Percentiles rank a stretch among this genome's conserved stretches.
Conservation (phyloP, 2,888 invertebrate species). For the Nesidiocoris tenuis region DNA sequence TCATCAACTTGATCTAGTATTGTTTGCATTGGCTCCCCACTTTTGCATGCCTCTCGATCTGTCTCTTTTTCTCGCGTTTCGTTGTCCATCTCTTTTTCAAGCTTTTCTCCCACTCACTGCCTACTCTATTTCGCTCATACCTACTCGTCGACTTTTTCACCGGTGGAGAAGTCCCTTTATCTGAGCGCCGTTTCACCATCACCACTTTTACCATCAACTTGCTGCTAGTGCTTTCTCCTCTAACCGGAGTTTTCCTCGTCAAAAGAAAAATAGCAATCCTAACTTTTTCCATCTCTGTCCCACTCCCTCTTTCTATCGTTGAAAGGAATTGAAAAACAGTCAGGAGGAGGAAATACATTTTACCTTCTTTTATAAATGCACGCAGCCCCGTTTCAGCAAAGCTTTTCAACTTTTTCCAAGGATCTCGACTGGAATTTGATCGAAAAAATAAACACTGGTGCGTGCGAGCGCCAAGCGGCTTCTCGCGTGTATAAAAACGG, state of each 20-base stretch:
- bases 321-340: conserved; percentile 38
- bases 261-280: conserved; percentile 20
- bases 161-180: neutral
- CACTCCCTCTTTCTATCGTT: conserved; percentile 7
- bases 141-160: neutral
- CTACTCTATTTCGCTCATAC: neutral
- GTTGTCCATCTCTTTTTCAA: neutral
- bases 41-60: conserved; percentile 33
- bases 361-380: conserved; percentile 24
- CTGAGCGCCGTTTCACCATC: neutral
- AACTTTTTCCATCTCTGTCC: neutral
- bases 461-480: neutral
- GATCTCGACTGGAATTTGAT: conserved; percentile 28
- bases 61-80: conserved; percentile 16
- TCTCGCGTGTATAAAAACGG: neutral
- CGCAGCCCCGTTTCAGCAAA: conserved; percentile 2
- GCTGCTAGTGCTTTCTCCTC: neutral
- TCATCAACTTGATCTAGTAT: conserved; percentile 47
- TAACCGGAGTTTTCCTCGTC: conserved; percentile 4
- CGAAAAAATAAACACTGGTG: conserved; percentile 27
- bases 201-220: neutral
- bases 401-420: conserved; percentile 27
- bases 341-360: conserved; percentile 35
- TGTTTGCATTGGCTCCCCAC: conserved; percentile 46
- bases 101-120: neutral